Evolutionary conservation across 2,797 vertebrate species (phyloP), one percentile per base, ranked within the genome.

Genomic region (Allobates femoralis): DNA sequence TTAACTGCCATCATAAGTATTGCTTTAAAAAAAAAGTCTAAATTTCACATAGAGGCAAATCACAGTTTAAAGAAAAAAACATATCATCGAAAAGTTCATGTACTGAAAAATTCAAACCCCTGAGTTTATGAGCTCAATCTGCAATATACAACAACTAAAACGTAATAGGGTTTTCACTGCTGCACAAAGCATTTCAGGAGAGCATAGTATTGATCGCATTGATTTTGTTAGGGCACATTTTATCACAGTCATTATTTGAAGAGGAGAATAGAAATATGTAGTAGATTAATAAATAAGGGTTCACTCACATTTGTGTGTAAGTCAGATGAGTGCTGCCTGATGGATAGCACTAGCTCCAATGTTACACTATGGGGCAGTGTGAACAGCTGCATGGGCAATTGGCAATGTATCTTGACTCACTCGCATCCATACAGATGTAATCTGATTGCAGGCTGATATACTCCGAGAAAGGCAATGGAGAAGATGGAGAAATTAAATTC

Each of bases 41-140:
- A 78, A 55, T 78, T 78, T 78, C 75, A 78, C 51, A 78, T 78
- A 78, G 75, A 34, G 75, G 75, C 51, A 56, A 78, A 78, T 34
- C 14, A 51, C 19, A 8, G 30, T 58, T 56, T 5, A 2, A 71
- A 71, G 23, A 21, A 19, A 7, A 32, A 55, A 55, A 3, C 37
- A 26, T n/a, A 74, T 74, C 14, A 64, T 16, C 62, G 2, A 14
- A 23, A 51, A 15, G 5, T 32, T 53, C 8, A 30, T 21, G 4
- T 5, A 28, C 23, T 75, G 73, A 75, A 15, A 8, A 53, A 1
- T 28, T 21, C 30, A 23, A 32, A 4, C 32, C 19, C 19, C 21
- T 8, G 19, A 41, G 5, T 73, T 1, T 46, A 73, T n/a, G 21
- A n/a, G 8, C 10, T 1, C 34, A 69, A 3, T 37, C 18, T 23